A percentile compares a stretch with the other conserved stretches of the same genome.
These are phyloP conservation scores for Noctilio leporinus DNA, from an alignment of 2,113 vertebrate species.

Conservation along the genomic window DNA sequence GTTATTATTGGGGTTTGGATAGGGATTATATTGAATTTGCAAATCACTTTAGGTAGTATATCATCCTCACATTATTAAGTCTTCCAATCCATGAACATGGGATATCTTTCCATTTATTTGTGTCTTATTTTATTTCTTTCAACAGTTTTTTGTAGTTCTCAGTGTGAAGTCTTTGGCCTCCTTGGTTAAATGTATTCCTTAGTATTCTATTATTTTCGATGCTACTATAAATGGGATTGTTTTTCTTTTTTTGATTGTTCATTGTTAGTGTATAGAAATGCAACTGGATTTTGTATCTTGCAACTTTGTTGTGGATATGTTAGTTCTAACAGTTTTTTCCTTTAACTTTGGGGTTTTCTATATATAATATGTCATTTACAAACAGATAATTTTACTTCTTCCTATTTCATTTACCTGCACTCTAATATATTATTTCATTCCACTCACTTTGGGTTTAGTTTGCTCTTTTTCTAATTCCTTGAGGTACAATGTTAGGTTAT, in stretches of 20 bases:
- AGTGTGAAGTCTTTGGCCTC: neutral
- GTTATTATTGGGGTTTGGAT: neutral
- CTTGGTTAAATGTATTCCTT: neutral
- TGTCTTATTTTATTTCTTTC: neutral
- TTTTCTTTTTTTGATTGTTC: neutral
- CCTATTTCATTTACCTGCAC: neutral
- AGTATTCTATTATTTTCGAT: neutral
- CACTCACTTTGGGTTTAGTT: neutral
- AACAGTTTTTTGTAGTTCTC: neutral
- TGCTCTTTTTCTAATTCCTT: neutral
- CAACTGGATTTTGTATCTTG: neutral
- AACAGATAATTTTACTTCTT: neutral
- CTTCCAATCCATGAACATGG: neutral
- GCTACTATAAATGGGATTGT: neutral
- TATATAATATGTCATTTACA: neutral
- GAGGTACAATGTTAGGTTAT: neutral
- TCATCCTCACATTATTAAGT: neutral
- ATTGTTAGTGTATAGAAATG: neutral
- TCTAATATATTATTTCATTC: neutral
- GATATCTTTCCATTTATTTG: neutral
- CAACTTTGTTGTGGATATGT: neutral
- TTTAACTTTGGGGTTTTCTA: neutral
- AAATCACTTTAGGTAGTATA: neutral
- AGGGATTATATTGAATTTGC: neutral
- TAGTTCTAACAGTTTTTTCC: neutral